A percentile compares a stretch with the other conserved stretches of the same genome.
phyloP scores from a whole-genome alignment of 2,797 vertebrate species.

The Kryptolebias ocellatus region DNA sequence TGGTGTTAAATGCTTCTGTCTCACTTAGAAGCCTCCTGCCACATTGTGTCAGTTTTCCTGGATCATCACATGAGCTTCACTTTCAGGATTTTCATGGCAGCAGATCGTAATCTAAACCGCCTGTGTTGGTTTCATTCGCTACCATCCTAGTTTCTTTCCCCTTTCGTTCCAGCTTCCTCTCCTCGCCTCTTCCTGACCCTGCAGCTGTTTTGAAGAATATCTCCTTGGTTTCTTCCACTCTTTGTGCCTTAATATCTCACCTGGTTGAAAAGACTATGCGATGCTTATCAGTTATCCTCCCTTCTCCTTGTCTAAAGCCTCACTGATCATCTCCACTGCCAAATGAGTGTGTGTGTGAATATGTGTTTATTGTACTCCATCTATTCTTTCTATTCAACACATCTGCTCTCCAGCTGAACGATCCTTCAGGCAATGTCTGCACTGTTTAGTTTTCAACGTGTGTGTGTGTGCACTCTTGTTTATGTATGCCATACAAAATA shows the following conservation, averaged over 20 bases:
- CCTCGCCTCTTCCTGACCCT: conserved; percentile 54
- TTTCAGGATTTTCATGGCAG: conserved; percentile 64
- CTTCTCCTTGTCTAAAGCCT: conserved; percentile 45
- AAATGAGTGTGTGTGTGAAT: conserved; percentile 36
- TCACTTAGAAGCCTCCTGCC: conserved; percentile 36
- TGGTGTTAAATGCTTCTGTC: conserved; percentile 15
- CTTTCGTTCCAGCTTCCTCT: conserved; percentile 65
- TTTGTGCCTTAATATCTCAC: conserved; percentile 41
- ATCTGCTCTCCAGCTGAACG: conserved; percentile 84
- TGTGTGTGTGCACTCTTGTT: conserved; percentile 52
- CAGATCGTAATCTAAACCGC: conserved; percentile 66
- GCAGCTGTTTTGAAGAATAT: conserved; percentile 51
- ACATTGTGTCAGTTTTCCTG: conserved; percentile 39
- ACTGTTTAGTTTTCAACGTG: conserved; percentile 72
- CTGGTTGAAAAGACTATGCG: conserved; percentile 33
- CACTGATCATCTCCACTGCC: conserved; percentile 24
- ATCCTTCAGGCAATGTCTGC: conserved; percentile 67
- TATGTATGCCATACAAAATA: conserved; percentile 52
- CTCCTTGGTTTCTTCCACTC: conserved; percentile 41
- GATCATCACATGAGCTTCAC: conserved; percentile 38
- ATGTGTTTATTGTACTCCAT: conserved; percentile 45
- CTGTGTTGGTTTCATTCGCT: conserved; percentile 60
- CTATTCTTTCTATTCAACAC: conserved; percentile 66
- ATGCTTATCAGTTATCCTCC: conserved; percentile 42
- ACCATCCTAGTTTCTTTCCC: conserved; percentile 56